phyloP scores from a whole-genome alignment of 2,888 invertebrate genomes.

The Synanthedon tipuliformis region DNA sequence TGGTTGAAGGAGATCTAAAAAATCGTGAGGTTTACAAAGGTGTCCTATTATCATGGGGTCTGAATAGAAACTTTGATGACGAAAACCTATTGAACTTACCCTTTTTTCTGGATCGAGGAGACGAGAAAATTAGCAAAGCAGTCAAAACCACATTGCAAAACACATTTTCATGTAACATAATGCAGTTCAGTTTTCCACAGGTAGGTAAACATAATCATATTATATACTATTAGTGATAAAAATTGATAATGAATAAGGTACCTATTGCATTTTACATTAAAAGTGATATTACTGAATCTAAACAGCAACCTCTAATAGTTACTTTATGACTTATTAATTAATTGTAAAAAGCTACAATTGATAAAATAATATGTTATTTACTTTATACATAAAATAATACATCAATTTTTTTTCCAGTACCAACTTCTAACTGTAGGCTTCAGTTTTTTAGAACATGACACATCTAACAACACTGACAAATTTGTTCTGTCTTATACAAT shows the following conservation, averaged over 20 bases:
- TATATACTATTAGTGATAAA: no score
- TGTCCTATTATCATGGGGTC: slow-evolving; percentile 54
- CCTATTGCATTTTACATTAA: no score
- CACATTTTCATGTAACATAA: slow-evolving; percentile 60
- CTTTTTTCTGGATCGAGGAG: slow-evolving; percentile 55
- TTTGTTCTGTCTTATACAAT: slow-evolving; percentile 39
- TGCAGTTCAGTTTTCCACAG: slow-evolving; percentile 49
- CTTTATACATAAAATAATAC: not conserved
- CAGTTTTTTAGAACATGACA: slow-evolving; percentile 40
- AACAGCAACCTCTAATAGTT: no score
- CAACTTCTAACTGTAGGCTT: slow-evolving; percentile 50
- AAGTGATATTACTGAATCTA: no score
- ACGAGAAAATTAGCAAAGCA: slow-evolving; percentile 33
- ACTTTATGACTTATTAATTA: no score
- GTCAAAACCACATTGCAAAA: slow-evolving; percentile 43
- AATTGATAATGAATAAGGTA: no score
- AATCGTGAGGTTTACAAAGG: slow-evolving; percentile 27
- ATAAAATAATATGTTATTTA: not conserved
- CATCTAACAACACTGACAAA: slow-evolving; percentile 34
- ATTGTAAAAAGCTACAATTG: no score
- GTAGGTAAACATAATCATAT: slow-evolving; percentile 17
- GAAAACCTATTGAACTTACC: slow-evolving; percentile 39
- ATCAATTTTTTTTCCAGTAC: slow-evolving; percentile 29
- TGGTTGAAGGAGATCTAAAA: no score
- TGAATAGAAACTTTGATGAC: slow-evolving; percentile 20